Base-by-base conservation (phyloP, 2,113 vertebrate genomes). In the Mormyrus iriodes region DNA sequence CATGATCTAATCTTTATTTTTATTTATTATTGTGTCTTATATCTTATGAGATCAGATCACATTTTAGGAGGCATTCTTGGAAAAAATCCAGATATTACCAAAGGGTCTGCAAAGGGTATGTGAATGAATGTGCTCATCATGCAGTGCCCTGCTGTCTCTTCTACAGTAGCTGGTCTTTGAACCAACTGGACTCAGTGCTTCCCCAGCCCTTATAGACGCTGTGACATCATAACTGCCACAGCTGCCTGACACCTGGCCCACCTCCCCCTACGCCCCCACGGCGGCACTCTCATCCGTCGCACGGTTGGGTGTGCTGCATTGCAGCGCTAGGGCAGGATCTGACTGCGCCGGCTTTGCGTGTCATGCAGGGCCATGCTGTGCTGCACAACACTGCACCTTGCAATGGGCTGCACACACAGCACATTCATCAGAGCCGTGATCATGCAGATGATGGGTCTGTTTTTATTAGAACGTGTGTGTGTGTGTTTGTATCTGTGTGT, bases 231-330 rank as follows among this genome's bases (percentile, higher is more conserved):
- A 69, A 69, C 61, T 79, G 35, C 31, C 73, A 31, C 73, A 79
- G 73, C 73, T 79, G 73, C 48, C 44, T 86, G 85, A 24, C 39
- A 86, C 49, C 65, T 15, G 65, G 48, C 65, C 87, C 46, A n/a
- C n/a, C 31, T n/a, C 48, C 44, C 88, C 27, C 21, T 17, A 53
- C 15, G 73, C 73, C 73, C 69, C 31, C 4, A 10, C 6, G 13
- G 88, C 17, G 35, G 17, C 39, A 31, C 13, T 73, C 44, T 48
- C 87, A 88, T 88, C 87, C 31, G 61, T 88, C 87, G 35, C 87
- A 12, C 87, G 21, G 88, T 24, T n/a, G 42, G 88, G 17, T 39
- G 49, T 88, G 76, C 49, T 88, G 69, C 69, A 51, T 24, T 69
- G 31, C 61, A 49, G 61, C 15, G 24, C n/a, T 42, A 73, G 44